These are phyloP conservation scores for Lagopus muta DNA, from an alignment of 2,113 vertebrate genomes.

Conservation along the genomic window DNA sequence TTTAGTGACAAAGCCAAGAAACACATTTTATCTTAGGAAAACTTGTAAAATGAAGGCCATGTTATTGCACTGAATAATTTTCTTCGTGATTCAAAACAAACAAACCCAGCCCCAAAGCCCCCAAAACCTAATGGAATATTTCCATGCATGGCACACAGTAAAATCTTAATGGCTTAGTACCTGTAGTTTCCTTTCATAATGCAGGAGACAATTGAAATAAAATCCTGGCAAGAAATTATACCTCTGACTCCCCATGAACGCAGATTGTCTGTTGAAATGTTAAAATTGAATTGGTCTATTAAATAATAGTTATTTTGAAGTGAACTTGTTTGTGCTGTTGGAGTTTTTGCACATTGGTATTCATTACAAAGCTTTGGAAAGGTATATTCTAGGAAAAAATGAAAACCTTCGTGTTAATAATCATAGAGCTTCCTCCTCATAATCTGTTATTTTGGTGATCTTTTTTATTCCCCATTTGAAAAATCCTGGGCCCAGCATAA, in stretches of 20 bases:
- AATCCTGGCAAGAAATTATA: slow-evolving; percentile 29
- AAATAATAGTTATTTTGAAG: slow-evolving; percentile 13
- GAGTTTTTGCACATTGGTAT: neutral
- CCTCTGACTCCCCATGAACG: neutral
- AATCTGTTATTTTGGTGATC: neutral
- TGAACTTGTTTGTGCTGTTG: neutral
- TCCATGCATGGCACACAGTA: neutral
- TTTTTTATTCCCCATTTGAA: neutral
- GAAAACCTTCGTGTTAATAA: neutral
- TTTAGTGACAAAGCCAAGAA: neutral
- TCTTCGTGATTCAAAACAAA: neutral
- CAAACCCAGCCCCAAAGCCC: neutral
- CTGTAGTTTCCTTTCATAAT: neutral
- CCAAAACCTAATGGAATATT: neutral
- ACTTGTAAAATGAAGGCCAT: neutral
- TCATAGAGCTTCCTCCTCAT: neutral
- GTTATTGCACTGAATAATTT: neutral
- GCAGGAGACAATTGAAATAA: slow-evolving; percentile 27
- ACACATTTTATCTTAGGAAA: neutral
- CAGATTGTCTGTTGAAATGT: slow-evolving; percentile 36
- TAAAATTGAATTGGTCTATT: slow-evolving; percentile 33
- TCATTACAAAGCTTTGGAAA: neutral
- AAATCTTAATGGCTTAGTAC: neutral
- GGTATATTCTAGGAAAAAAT: slow-evolving; percentile 13
- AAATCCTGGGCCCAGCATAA: neutral